Evolutionary conservation across 2,888 invertebrate genomes (phyloP), one percentile per base, ranked within the genome.

Genomic region (Cheilosia soror): DNA sequence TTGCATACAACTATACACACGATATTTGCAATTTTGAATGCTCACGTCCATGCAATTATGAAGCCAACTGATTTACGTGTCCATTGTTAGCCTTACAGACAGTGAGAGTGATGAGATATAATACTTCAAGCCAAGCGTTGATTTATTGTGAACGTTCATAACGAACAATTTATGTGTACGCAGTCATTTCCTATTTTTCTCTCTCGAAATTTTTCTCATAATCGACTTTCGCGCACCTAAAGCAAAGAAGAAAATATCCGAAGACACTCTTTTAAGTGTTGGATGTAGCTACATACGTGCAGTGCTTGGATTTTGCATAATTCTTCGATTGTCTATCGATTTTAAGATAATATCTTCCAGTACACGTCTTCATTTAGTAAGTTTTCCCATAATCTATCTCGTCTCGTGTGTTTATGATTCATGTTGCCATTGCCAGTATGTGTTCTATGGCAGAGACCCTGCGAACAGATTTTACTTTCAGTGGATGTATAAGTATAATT

Each of bases 41-140:
- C 79, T 73, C 73, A 84, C 68, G 69, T 84, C 73, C 47, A 13
- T 58, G 71, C 66, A 80, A 85, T 80, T 80, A 71, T 71, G 69
- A 65, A 55, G 33, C 55, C 20, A 71, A 80, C 71, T 71, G 75
- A 85, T 85, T 80, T 66, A 81, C 76, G 68, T 68, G 29, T 58
- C 85, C 63, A 85, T 85, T 81, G 85, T 81, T 72, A 81, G 85
- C 63, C 80, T 77, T 49, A 29, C 47, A 42, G 72, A 57, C 62
- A 85, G 68, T 76, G 77, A 85, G 85, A 85, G 85, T 85, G 77
- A 85, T 85, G 85, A 60, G 72, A 81, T 85, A 65, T 72, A 72
- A 85, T 77, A 69, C 85, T 76, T 85, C 85, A 85, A 68, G 76
- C 62, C 85, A 85, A 68, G 76, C 62, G 62, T 53, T 85, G 85